A percentile compares a stretch with the other conserved stretches of the same genome.
Evolutionary conservation across 35 echinoderm and acorn worm species (phyloP).

Genomic region (Patiria miniata): DNA sequence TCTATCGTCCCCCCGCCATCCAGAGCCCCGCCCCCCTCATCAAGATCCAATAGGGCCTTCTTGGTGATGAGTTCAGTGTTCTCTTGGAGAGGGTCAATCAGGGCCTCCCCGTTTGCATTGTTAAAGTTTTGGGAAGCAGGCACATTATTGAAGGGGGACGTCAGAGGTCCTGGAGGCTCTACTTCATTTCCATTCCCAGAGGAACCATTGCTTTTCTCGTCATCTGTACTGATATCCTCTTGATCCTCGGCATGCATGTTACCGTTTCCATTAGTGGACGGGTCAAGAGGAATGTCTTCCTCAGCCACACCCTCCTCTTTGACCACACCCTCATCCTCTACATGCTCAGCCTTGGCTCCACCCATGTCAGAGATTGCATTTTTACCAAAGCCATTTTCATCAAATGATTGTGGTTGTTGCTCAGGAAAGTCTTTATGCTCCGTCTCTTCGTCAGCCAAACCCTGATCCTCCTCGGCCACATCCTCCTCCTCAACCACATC

Average conservation of each 20-base stretch:
- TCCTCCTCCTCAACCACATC: background rate
- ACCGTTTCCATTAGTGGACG: background rate
- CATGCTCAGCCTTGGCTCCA: too few relatives aligned
- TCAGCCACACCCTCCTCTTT: slow-evolving; percentile 32
- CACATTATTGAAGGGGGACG: background rate
- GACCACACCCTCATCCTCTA: too few relatives aligned
- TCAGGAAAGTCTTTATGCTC: too few relatives aligned
- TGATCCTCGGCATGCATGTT: background rate
- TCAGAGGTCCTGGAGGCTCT: background rate
- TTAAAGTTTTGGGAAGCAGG: slow-evolving; percentile 9
- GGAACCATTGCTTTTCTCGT: background rate
- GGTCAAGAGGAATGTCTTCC: background rate
- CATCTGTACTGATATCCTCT: background rate
- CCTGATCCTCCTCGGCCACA: too few relatives aligned
- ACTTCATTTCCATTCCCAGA: slow-evolving; percentile 2
- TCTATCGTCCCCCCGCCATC: background rate
- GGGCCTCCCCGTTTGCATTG: slow-evolving; percentile 11
- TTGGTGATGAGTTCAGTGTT: background rate
- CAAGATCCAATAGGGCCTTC: background rate
- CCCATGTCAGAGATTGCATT: background rate
- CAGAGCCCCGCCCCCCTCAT: background rate
- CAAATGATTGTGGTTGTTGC: too few relatives aligned
- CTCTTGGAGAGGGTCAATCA: background rate
- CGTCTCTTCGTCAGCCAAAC: background rate
- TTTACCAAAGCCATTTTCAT: background rate